phyloP scores from a whole-genome alignment of 2,113 vertebrate species.

The Mungos mungo region DNA sequence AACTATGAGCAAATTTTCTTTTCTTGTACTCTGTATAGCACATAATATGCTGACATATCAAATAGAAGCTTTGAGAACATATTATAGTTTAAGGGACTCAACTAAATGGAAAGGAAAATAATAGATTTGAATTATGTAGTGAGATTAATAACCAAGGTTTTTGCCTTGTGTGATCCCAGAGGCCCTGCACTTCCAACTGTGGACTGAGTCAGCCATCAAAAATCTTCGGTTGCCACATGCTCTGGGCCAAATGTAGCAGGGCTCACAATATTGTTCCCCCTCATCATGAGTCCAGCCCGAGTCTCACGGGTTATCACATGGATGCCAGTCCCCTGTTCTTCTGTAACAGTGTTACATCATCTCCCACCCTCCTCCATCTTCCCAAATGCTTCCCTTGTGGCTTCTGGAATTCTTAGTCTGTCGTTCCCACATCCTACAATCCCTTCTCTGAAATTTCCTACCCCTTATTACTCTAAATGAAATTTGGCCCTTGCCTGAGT shows the following conservation, averaged over 20 bases:
- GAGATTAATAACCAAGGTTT: not conserved
- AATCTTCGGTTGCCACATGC: not conserved
- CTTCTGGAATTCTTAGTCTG: not conserved
- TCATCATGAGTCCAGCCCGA: not conserved
- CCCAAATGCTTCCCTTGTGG: not conserved
- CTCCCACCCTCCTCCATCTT: not conserved
- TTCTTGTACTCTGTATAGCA: not conserved
- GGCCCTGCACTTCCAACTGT: not conserved
- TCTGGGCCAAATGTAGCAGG: not conserved
- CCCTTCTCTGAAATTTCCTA: not conserved
- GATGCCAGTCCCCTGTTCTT: not conserved
- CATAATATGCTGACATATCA: not conserved
- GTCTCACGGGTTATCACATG: fast-evolving
- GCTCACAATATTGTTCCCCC: not conserved
- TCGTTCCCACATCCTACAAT: not conserved
- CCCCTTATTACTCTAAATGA: not conserved
- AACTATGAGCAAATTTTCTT: not conserved
- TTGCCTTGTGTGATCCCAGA: not conserved
- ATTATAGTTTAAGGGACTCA: not conserved
- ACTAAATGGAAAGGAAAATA: not conserved
- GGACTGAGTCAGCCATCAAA: not conserved
- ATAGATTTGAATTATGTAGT: not conserved
- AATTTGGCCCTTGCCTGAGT: not conserved
- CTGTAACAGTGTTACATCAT: fast-evolving
- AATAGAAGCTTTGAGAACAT: not conserved